Evolutionary conservation across 2,797 vertebrate genomes (phyloP), one percentile per base, ranked within the genome.

Genomic region (Urosaurus nigricauda): DNA sequence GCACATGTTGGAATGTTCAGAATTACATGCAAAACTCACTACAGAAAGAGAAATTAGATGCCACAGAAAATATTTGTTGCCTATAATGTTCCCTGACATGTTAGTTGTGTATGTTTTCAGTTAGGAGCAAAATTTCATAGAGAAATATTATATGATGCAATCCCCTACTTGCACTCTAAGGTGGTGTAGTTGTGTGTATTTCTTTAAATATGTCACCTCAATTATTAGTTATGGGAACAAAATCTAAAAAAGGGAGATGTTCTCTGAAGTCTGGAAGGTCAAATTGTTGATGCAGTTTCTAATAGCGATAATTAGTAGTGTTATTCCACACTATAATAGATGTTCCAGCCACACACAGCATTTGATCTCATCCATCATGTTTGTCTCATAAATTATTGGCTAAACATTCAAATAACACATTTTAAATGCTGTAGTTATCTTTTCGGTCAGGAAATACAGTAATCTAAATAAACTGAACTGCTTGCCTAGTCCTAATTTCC

Each of bases 321-420:
- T 7, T n/a, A n/a, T 35, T 47, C n/a, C 29, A 29, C 8, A 35
- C 35, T 14, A 11, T 11, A 35, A 68, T 51, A 86, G 51, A 24
- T 86, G 16, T 73, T 86, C 32, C 77, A 79, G 11, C n/a, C 26
- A 37, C 60, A 68, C 5, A 78, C 19, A 13, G 3, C 11, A 35
- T 86, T 81, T 58, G 65, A 21, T 43, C 26, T 32, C 14, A 75
- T 68, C 43, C 78, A 71, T 29, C 35, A 37, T 53, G 0, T 71
- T 8, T 3, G 29, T 19, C 3, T 83, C 0, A 85, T 16, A 82
- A 51, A 85, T 60, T 53, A 1, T 0, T 60, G 56, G n/a, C 80
- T 71, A 87, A 84, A 37, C 87, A 60, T 87, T 86, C 26, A 90
- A 87, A 87, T 9, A 85, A 70, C n/a, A 0, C 77, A 87, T 73